Evolutionary conservation across 2,797 vertebrate species (phyloP), one percentile per base, ranked within the genome.

Genomic region (Melanotaenia trifasciata): DNA sequence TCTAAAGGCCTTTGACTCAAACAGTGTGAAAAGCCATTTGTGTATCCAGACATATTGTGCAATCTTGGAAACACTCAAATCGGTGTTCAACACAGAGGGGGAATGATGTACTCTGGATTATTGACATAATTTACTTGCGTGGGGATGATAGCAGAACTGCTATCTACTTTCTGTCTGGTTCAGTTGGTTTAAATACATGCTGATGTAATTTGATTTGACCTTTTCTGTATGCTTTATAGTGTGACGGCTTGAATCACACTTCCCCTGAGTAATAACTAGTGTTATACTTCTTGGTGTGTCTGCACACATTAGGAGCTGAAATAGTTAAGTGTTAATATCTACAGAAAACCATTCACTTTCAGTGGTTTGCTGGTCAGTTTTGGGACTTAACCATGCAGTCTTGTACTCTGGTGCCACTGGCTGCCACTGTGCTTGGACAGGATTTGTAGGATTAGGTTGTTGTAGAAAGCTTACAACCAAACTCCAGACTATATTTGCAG

Each of bases 361-460:
- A 24, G 26, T 35, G 30, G 26, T 61, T 53, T 76, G n/a, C 63
- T 40, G n/a, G 45, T 62, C 70, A 33, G 28, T 45, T 33, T 64
- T 5, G 50, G 58, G 58, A 67, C 64, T 64, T 35, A 43, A 62
- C 10, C 0, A 59, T 74, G 63, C 26, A 33, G 69, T 54, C 40
- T 28, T 18, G 0, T 1, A 54, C 13, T 2, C 45, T 68, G 63
- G 59, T 58, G 58, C 72, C 7, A 22, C 60, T 79, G 36, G 45
- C 65, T 81, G 68, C 64, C 56, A 40, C 73, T 77, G 50, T 67
- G 59, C 74, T 82, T 30, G 81, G 76, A 67, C 71, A 65, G 87
- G 89, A 90, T 91, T 92, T 90, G 72, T 84, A 74, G 87, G 89
- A 91, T 92, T 91, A 86, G 70, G 35, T 84, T 76, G 77, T 77